Conservation (phyloP, 2,888 invertebrate genomes). For the Parascotia fuliginaria region DNA sequence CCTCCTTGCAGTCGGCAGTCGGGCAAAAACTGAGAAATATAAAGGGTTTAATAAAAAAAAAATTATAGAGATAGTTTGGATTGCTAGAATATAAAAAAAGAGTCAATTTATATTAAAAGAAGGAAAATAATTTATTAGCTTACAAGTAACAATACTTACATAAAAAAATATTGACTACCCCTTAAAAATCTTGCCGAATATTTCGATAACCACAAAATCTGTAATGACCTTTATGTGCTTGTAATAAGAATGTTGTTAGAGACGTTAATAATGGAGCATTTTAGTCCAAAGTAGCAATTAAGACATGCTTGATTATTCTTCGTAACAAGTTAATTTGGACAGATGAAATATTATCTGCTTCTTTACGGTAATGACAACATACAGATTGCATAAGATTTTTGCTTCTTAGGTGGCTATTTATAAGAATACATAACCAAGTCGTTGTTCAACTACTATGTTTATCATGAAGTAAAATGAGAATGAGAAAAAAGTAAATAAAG, state of each 20-base stretch:
- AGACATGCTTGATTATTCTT: slow-evolving; percentile 34
- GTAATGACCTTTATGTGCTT: slow-evolving; percentile 44
- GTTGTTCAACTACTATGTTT: too few relatives aligned
- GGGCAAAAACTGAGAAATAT: too few relatives aligned
- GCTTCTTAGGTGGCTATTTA: slow-evolving; percentile 10
- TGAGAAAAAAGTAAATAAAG: too few relatives aligned
- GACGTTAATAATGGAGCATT: slow-evolving; percentile 18
- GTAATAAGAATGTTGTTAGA: slow-evolving; percentile 32
- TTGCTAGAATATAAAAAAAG: too few relatives aligned
- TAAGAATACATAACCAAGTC: too few relatives aligned
- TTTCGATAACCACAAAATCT: slow-evolving; percentile 53
- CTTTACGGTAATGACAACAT: slow-evolving; percentile 7
- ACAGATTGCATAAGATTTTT: not conserved
- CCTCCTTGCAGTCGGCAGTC: too few relatives aligned
- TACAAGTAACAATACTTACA: too few relatives aligned
- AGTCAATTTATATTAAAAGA: too few relatives aligned
- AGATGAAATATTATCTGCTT: slow-evolving; percentile 14
- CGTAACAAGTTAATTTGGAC: slow-evolving; percentile 36
- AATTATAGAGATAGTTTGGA: too few relatives aligned
- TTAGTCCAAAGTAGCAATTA: slow-evolving; percentile 37
- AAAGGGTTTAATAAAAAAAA: too few relatives aligned
- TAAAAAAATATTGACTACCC: slow-evolving; percentile 6
- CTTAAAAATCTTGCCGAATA: slow-evolving; percentile 30
- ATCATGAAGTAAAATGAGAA: too few relatives aligned
- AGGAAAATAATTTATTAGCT: too few relatives aligned